phyloP scores from a whole-genome alignment of 2,797 vertebrate species.

The Chelidonichthys spinosus region DNA sequence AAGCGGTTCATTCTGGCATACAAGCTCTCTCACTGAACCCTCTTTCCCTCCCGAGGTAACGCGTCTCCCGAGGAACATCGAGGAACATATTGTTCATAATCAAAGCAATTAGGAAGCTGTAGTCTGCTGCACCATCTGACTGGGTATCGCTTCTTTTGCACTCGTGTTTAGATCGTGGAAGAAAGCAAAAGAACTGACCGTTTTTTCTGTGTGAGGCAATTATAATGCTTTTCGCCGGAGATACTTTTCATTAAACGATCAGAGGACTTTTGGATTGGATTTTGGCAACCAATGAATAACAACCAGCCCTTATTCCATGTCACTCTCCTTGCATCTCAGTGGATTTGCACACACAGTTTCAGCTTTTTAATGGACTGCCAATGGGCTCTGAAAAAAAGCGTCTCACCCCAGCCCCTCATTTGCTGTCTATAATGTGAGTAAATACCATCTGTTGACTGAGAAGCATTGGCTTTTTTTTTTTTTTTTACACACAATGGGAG shows the following conservation, averaged over 20 bases:
- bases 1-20: constrained; percentile 58
- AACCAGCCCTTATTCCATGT: constrained; percentile 50
- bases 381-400: constrained; percentile 48
- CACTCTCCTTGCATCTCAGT: constrained; percentile 51
- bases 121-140: constrained; percentile 48
- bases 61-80: constrained; percentile 34
- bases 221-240: constrained; percentile 47
- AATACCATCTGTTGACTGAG: constrained; percentile 72
- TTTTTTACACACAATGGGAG: constrained; percentile 17
- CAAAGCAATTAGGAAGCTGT: constrained; percentile 61
- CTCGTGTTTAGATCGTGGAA: constrained; percentile 58
- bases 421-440: constrained; percentile 66
- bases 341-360: constrained; percentile 49
- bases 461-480: constrained; percentile 55
- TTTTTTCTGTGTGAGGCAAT: constrained; percentile 49
- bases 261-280: constrained; percentile 51
- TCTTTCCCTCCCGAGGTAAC: constrained; percentile 32
- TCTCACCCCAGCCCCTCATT: constrained; percentile 53
- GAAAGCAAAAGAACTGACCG: constrained; percentile 21
- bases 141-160: constrained; percentile 39
- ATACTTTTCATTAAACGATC: constrained; percentile 59
- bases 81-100: constrained; percentile 58
- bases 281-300: constrained; percentile 56
- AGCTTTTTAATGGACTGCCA: constrained; percentile 63
- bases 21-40: constrained; percentile 41